These are phyloP conservation scores for Carabus problematicus DNA, from an alignment of 2,888 invertebrate species.

Conservation along the genomic window DNA sequence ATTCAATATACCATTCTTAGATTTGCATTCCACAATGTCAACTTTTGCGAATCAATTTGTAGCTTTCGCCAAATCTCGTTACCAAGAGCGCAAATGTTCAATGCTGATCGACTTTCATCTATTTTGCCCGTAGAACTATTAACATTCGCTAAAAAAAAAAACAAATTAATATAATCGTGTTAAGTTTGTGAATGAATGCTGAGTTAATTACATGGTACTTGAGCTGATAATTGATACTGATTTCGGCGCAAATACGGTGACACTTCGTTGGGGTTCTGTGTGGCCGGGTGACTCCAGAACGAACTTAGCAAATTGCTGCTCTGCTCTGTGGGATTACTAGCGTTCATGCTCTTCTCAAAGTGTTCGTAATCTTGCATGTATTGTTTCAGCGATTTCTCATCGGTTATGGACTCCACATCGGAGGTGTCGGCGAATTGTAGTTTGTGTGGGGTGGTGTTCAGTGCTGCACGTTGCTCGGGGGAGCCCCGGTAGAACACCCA, in stretches of 20 bases:
- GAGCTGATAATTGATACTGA: slow-evolving; percentile 66
- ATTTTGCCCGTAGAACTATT: slow-evolving; percentile 57
- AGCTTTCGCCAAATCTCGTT: slow-evolving; percentile 68
- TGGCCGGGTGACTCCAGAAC: slow-evolving; percentile 65
- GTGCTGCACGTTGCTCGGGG: slow-evolving; percentile 45
- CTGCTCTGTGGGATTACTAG: slow-evolving; percentile 55
- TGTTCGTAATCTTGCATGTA: slow-evolving; percentile 59
- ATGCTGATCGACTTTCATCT: slow-evolving; percentile 60
- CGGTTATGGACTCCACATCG: slow-evolving; percentile 59
- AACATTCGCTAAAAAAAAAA: slow-evolving; percentile 48
- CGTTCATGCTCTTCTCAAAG: slow-evolving; percentile 52
- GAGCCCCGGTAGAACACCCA: slow-evolving; percentile 56
- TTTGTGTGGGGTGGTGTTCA: slow-evolving; percentile 23
- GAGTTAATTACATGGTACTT: slow-evolving; percentile 57
- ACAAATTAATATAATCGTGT: not conserved
- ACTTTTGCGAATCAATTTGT: slow-evolving; percentile 69
- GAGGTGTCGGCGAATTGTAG: slow-evolving; percentile 44
- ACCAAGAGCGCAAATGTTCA: slow-evolving; percentile 56
- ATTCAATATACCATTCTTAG: slow-evolving; percentile 71
- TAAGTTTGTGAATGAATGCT: not conserved
- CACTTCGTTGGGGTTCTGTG: slow-evolving; percentile 61
- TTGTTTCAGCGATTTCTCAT: slow-evolving; percentile 60
- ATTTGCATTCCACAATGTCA: slow-evolving; percentile 82
- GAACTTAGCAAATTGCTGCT: slow-evolving; percentile 62
- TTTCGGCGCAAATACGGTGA: slow-evolving; percentile 61